A percentile compares a stretch with the other conserved stretches of the same genome.
phyloP scores from a whole-genome alignment of 2,888 invertebrate genomes.

The Hirtodrosophila cameraria region DNA sequence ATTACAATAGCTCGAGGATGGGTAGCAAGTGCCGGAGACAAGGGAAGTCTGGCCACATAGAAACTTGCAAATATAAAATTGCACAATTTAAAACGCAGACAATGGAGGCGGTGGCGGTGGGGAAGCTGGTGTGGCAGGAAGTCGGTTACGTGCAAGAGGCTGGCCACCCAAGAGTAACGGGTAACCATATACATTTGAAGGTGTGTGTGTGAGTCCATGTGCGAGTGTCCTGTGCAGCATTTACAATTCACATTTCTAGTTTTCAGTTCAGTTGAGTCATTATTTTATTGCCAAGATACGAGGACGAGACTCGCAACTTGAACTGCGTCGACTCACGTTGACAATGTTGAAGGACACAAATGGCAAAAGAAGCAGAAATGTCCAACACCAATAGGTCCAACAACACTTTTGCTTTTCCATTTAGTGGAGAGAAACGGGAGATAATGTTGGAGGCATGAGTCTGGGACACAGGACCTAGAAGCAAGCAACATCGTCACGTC shows the following conservation, averaged over 20 bases:
- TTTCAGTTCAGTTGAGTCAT: conserved; percentile 81
- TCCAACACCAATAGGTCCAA: conserved; percentile 24
- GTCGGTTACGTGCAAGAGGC: conserved; percentile 63
- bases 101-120: conserved; percentile 4
- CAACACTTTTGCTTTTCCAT: conserved; percentile 76
- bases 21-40: conserved; percentile 10
- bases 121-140: conserved; percentile 25
- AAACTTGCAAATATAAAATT: conserved; percentile 77
- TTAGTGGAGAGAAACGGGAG: conserved; percentile 19
- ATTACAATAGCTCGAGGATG: conserved; percentile 58
- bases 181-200: conserved; percentile 12
- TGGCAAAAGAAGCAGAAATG: conserved; percentile 32
- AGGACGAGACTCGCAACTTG: conserved; percentile 34
- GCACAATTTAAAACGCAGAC: conserved; percentile 75
- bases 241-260: conserved; percentile 80
- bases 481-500: conserved; percentile 49
- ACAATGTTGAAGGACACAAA: conserved; percentile 55
- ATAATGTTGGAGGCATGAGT: conserved; percentile 9
- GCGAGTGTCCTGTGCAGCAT: conserved; percentile 63
- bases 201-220: conserved; percentile 19
- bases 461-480: background rate
- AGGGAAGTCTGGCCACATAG: conserved; percentile 51
- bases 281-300: conserved; percentile 80
- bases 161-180: conserved; percentile 37
- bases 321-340: conserved; percentile 65